Percentiles rank a stretch among this genome's conserved stretches.
Evolutionary conservation across 2,797 vertebrate species (phyloP).

Genomic region (Xerus rutilus): DNA sequence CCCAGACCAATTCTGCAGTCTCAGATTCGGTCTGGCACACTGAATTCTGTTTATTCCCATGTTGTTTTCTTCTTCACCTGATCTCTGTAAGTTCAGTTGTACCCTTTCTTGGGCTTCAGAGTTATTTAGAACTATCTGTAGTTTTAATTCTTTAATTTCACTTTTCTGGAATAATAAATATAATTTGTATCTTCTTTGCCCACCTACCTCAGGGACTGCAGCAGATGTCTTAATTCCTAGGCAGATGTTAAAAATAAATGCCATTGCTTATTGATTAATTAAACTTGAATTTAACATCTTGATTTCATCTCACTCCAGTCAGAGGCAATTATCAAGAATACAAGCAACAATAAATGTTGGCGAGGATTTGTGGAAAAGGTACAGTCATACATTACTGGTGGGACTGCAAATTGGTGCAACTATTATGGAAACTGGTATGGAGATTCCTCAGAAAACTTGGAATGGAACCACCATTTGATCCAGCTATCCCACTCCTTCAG

Average conservation of each 20-base stretch:
- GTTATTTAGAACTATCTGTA: not conserved
- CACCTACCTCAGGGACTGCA: not conserved
- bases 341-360: no score
- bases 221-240: not conserved
- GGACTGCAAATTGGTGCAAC: no score
- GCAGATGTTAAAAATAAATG: conserved; percentile 47
- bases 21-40: not conserved
- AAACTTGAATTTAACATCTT: conserved; percentile 7
- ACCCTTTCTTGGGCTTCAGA: not conserved
- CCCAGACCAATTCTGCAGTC: not conserved
- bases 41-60: not conserved
- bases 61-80: not conserved
- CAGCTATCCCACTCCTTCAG: no score
- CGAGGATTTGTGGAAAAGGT: no score
- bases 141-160: not conserved
- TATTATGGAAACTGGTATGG: no score
- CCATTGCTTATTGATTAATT: conserved; percentile 17
- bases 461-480: no score
- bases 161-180: not conserved
- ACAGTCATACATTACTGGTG: no score
- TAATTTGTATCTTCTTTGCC: not conserved
- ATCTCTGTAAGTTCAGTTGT: not conserved
- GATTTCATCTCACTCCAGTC: no score
- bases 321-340: no score
- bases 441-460: no score